phyloP scores from a whole-genome alignment of 2,797 vertebrate species.

The Microctenopoma lineatum region DNA sequence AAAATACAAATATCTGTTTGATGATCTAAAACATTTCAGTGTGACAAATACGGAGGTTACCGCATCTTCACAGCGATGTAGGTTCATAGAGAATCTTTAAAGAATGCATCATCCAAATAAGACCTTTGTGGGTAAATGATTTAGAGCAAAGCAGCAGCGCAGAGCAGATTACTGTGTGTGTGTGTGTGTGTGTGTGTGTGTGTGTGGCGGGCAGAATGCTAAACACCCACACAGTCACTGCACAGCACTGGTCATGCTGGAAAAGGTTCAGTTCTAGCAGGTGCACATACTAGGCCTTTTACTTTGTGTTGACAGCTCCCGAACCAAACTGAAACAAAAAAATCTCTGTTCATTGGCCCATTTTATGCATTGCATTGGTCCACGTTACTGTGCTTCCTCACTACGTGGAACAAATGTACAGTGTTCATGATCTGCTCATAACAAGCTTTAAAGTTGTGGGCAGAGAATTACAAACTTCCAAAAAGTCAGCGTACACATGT shows the following conservation, averaged over 20 bases:
- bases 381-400: neutral
- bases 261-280: conserved; percentile 78
- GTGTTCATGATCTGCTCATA: neutral
- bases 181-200: neutral
- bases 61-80: neutral
- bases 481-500: neutral
- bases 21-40: too few species aligned
- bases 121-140: conserved; percentile 15
- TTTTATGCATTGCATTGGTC: neutral
- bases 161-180: conserved; percentile 49
- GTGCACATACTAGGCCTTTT: conserved; percentile 69
- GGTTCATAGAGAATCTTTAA: conserved; percentile 14
- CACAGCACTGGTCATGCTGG: conserved; percentile 68
- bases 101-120: neutral
- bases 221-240: conserved; percentile 66
- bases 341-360: conserved; percentile 25
- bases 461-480: neutral
- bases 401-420: neutral
- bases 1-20: too few species aligned
- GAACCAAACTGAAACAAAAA: conserved; percentile 26
- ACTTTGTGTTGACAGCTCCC: conserved; percentile 30
- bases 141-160: conserved; percentile 31
- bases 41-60: too few species aligned
- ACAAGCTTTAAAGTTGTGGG: neutral
- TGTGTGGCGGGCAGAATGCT: conserved; percentile 71